Conservation (phyloP, 2,888 invertebrate species). For the Yponomeuta cagnagella region DNA sequence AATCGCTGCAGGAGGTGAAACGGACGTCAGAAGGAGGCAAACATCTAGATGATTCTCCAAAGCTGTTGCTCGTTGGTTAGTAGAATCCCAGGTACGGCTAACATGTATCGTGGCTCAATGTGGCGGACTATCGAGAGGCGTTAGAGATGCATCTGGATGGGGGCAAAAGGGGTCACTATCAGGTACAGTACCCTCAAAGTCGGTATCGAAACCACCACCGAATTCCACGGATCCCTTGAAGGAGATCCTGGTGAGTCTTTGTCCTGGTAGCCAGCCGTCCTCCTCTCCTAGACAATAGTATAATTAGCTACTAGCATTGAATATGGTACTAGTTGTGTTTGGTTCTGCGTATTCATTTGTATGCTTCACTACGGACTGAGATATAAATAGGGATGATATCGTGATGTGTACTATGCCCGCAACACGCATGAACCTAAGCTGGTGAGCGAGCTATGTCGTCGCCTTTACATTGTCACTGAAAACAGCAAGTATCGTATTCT, state of each 20-base stretch:
- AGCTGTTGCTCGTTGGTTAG: not conserved
- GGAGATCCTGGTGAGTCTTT: conserved; percentile 70
- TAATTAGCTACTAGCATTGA: conserved; percentile 37
- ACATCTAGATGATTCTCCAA: not conserved
- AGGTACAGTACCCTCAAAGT: conserved; percentile 65
- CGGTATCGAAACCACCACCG: conserved; percentile 72
- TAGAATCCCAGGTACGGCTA: conserved; percentile 6
- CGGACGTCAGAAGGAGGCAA: not conserved
- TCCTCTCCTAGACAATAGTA: conserved; percentile 64
- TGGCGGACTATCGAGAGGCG: conserved; percentile 5
- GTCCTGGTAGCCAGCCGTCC: conserved; percentile 73
- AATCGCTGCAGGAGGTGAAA: not conserved
- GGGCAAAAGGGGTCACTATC: conserved; percentile 54
- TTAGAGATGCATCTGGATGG: conserved; percentile 13
- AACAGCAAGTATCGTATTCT: not conserved
- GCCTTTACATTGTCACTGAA: not conserved
- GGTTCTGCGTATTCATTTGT: conserved; percentile 24
- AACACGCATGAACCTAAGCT: conserved; percentile 1
- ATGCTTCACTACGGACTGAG: not conserved
- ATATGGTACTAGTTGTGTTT: conserved; percentile 21
- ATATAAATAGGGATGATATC: too few relatives aligned
- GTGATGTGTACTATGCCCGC: too few relatives aligned
- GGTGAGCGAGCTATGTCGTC: conserved; percentile 3
- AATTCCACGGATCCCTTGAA: conserved; percentile 69
- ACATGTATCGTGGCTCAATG: conserved; percentile 5